Percentiles rank a stretch among this genome's conserved stretches.
Conservation (phyloP, 2,888 invertebrate species). For the Drosophila cognata region DNA sequence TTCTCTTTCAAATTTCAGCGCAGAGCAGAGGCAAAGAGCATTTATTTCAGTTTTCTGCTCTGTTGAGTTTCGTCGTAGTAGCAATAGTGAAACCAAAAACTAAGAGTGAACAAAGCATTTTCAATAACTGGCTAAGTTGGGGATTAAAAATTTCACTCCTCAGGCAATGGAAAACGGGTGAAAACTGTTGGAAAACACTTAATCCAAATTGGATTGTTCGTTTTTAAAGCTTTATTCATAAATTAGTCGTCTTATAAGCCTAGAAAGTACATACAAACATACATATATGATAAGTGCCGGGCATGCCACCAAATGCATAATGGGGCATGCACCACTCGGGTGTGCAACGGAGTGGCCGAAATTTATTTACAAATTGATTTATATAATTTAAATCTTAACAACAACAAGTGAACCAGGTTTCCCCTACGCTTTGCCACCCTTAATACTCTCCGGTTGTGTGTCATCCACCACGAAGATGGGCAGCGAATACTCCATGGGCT, state of each 20-base stretch:
- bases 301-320: not conserved
- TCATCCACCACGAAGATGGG: slow-evolving; percentile 85
- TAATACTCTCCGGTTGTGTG: slow-evolving; percentile 69
- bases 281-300: slow-evolving; percentile 31
- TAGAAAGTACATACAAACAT: slow-evolving; percentile 45
- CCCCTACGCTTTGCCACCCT: slow-evolving; percentile 64
- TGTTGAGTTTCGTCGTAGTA: not conserved
- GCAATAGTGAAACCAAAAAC: not conserved
- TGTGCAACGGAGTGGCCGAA: slow-evolving; percentile 24
- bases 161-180: not conserved
- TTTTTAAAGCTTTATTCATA: slow-evolving; percentile 81
- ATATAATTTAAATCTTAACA: slow-evolving; percentile 61
- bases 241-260: slow-evolving; percentile 76
- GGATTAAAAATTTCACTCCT: not conserved
- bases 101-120: not conserved
- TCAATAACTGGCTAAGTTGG: not conserved
- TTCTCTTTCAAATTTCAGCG: not conserved
- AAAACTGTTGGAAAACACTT: not conserved
- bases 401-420: slow-evolving; percentile 13
- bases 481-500: slow-evolving; percentile 82
- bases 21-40: not conserved
- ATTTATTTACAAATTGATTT: slow-evolving; percentile 74
- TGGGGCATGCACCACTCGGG: slow-evolving; percentile 25
- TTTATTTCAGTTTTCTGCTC: not conserved
- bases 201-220: slow-evolving; percentile 3